phyloP scores from a whole-genome alignment of 2,888 invertebrate species.

The Phengaris alcon region DNA sequence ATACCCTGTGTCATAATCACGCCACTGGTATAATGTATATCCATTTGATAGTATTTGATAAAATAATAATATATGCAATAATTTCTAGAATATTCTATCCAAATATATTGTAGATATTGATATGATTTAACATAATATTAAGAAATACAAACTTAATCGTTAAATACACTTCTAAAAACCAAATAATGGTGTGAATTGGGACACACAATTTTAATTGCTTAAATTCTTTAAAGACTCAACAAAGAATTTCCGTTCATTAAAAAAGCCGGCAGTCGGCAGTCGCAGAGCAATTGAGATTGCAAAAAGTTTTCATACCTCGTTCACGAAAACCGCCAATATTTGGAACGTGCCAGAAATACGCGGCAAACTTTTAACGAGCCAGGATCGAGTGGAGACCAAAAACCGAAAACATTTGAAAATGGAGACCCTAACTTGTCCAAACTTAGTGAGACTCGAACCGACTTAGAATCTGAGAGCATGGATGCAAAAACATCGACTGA shows the following conservation, averaged over 20 bases:
- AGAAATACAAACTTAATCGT: not conserved
- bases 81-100: too few relatives aligned
- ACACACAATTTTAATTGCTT: conserved; percentile 14
- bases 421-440: not conserved
- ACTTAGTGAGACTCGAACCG: not conserved
- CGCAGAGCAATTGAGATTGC: conserved; percentile 20
- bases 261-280: conserved; percentile 18
- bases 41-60: too few relatives aligned
- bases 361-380: conserved; percentile 55
- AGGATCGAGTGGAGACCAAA: conserved; percentile 50
- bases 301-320: conserved; percentile 27
- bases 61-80: too few relatives aligned
- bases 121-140: too few relatives aligned
- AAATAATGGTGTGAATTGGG: conserved; percentile 10
- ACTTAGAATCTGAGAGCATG: conserved; percentile 32
- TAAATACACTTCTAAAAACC: not conserved
- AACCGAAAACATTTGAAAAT: conserved; percentile 34
- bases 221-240: conserved; percentile 1
- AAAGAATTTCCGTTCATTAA: conserved; percentile 21
- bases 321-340: conserved; percentile 30
- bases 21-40: too few relatives aligned
- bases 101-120: too few relatives aligned
- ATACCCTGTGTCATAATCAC: too few relatives aligned
- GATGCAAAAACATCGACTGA: conserved; percentile 48
- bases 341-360: conserved; percentile 33